Base-by-base conservation (phyloP, 2,888 invertebrate species). In the Exephanes ischioxanthus region DNA sequence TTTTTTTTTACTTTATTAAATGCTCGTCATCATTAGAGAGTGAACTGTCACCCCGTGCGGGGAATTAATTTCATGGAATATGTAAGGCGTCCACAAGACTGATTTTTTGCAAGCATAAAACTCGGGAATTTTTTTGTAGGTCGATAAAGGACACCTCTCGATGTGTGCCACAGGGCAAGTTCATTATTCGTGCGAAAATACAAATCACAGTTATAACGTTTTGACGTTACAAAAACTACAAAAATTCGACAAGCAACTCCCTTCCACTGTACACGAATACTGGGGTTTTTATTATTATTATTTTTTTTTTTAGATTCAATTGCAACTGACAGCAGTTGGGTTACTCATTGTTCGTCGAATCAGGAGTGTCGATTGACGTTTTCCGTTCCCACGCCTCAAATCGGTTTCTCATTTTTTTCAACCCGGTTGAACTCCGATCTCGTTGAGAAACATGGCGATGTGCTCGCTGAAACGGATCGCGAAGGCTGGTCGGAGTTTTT, bases 341-440 rank as follows among this genome's bases (percentile, higher is more conserved):
- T 63, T 33, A 16, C 16, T n/a, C 16, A 63, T 33, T 63, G 16
- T 30, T 33, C 63, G 2, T 63, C n/a, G 33, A 33, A 33, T 30
- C 33, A 22, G 63, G 63, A 33, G 16, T 7, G 33, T 63, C 30
- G 30, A 33, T 33, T 5, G 30, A 63, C 58, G 14, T 14, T 22
- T 58, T 26, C 26, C 6, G 63, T 63, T 33, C 33, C 63, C 30
- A 63, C 63, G 63, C 33, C 16, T 63, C 16, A 33, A 63, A 63
- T 63, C n/a, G 33, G 33, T 63, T 63, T 63, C 63, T 33, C 63
- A 33, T 63, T 63, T 63, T 33, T n/a, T 73, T 61, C 45, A 22
- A 41, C 45, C 58, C 26, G 45, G 53, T 70, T 55, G 58, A 41
- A 41, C 16, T 1, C n/a, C 26, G 26, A 30, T 63, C 33, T 6